Percentiles rank a stretch among this genome's conserved stretches.
phyloP scores from a whole-genome alignment of 2,888 invertebrate species.

The Parascotia fuliginaria region DNA sequence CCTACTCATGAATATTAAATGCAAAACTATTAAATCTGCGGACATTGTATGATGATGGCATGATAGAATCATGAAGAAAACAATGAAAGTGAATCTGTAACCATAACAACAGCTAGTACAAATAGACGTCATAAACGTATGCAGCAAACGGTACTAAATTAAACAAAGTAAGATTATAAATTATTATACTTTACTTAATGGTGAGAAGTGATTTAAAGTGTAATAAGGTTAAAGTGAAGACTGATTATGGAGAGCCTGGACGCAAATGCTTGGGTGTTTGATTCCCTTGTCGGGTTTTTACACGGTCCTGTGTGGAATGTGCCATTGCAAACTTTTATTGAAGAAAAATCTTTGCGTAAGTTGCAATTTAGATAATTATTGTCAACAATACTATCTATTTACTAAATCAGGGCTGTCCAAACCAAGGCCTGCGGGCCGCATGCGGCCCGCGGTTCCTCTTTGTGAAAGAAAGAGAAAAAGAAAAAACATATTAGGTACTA shows the following conservation, averaged over 20 bases:
- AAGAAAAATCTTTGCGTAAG: constrained; percentile 96
- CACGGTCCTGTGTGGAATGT: constrained; percentile 97
- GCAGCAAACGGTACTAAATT: constrained; percentile 1
- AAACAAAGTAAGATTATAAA: constrained; percentile 6
- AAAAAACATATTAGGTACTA: too few species aligned
- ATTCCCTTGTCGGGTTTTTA: constrained; percentile 95
- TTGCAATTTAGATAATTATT: constrained; percentile 12
- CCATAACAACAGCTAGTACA: constrained; percentile 56
- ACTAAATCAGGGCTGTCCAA: too few species aligned
- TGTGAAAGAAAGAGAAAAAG: too few species aligned
- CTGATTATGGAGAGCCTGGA: constrained; percentile 73
- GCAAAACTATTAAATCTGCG: neutral
- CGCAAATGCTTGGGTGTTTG: constrained; percentile 95
- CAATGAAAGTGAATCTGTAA: constrained; percentile 35
- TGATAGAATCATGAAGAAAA: constrained; percentile 5
- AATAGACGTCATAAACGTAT: constrained; percentile 53
- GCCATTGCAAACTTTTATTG: constrained; percentile 95
- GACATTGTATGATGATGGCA: neutral
- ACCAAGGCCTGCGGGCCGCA: too few species aligned
- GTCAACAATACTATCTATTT: neutral
- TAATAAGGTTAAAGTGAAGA: constrained; percentile 2
- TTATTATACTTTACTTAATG: neutral
- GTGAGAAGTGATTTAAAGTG: neutral
- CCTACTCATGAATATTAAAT: too few species aligned
- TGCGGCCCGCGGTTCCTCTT: too few species aligned